Conservation (phyloP, 2,113 vertebrate genomes). For the Emberiza fucata region DNA sequence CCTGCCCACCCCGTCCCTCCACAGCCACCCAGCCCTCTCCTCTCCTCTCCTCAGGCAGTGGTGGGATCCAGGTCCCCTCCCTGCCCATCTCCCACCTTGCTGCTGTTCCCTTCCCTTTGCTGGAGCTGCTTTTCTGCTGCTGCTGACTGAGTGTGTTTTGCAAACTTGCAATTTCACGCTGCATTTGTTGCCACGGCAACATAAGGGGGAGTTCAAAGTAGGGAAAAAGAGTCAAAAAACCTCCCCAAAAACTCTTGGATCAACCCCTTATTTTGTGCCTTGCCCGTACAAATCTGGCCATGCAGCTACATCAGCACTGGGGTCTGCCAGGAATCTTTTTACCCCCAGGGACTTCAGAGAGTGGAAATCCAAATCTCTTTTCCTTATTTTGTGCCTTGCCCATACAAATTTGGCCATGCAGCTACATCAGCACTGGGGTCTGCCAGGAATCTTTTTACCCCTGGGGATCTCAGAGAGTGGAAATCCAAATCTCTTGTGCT, state of each 20-base stretch:
- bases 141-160: constrained; percentile 5
- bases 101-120: background rate
- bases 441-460: background rate
- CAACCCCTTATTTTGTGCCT: background rate
- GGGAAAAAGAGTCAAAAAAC: background rate
- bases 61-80: background rate
- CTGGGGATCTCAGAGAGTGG: background rate
- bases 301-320: background rate
- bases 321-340: background rate
- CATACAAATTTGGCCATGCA: background rate
- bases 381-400: background rate
- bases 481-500: background rate
- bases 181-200: constrained; percentile 46
- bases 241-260: background rate
- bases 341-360: background rate
- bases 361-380: background rate
- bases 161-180: constrained; percentile 53
- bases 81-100: background rate
- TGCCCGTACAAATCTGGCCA: background rate
- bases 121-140: background rate
- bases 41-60: background rate
- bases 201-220: background rate
- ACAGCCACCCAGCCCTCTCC: background rate
- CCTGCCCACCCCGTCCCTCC: background rate
- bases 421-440: background rate